These are phyloP conservation scores for Synergus japonicus DNA, from an alignment of 2,888 invertebrate species.

Conservation along the genomic window DNA sequence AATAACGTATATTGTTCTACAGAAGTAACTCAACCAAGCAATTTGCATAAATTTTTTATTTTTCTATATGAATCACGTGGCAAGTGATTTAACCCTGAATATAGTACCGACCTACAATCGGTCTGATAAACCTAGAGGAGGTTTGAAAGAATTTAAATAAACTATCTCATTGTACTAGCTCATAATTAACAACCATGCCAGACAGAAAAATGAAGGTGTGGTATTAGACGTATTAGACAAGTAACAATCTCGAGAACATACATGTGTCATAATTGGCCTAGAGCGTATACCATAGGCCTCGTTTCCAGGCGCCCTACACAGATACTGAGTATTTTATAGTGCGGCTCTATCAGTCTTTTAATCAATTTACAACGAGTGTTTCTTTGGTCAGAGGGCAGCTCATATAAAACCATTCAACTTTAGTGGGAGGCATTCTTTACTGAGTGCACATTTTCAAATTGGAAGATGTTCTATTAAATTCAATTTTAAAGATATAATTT, in stretches of 20 bases:
- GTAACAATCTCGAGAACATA: no score
- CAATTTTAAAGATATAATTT: neutral
- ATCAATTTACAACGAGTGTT: constrained; percentile 27
- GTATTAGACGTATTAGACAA: constrained; percentile 50
- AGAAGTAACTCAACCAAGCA: no score
- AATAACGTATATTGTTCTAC: no score
- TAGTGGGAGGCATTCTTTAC: constrained; percentile 24
- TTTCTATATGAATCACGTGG: no score
- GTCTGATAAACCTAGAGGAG: no score
- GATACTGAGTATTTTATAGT: constrained; percentile 9
- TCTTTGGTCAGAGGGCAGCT: constrained; percentile 28
- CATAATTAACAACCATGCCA: no score
- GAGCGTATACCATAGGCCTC: constrained; percentile 49
- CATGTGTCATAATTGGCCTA: constrained; percentile 60
- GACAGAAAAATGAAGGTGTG: constrained; percentile 28
- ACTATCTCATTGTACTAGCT: no score
- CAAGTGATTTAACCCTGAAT: no score
- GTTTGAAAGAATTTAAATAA: no score
- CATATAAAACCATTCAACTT: constrained; percentile 21
- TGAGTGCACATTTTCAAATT: neutral
- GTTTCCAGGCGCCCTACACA: neutral
- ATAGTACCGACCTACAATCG: no score
- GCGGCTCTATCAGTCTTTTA: constrained; percentile 19
- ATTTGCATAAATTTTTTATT: no score
- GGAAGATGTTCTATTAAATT: neutral